A percentile compares a stretch with the other conserved stretches of the same genome.
Conservation (phyloP, 2,888 invertebrate genomes). For the Agrochola circellaris region DNA sequence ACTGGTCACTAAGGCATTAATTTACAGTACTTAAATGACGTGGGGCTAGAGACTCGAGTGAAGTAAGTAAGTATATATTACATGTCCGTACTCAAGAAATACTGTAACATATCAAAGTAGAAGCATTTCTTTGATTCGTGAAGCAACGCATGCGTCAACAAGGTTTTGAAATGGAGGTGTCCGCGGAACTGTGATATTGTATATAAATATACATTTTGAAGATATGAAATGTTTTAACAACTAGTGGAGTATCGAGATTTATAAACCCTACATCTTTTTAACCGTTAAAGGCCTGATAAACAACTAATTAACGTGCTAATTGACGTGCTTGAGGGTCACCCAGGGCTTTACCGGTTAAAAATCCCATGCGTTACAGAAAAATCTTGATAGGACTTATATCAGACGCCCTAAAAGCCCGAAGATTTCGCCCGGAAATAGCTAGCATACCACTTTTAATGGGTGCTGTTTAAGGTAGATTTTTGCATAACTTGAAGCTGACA, state of each 20-base stretch:
- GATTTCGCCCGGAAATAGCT: too few relatives aligned
- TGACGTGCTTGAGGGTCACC: too few relatives aligned
- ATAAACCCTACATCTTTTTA: not conserved
- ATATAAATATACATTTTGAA: conserved; percentile 8
- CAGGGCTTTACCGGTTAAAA: too few relatives aligned
- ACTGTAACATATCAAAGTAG: not conserved
- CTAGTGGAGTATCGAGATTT: not conserved
- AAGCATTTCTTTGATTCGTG: conserved; percentile 18
- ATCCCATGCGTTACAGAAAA: not conserved
- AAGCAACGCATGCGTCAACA: conserved; percentile 54
- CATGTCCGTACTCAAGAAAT: conserved; percentile 11
- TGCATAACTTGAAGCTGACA: too few relatives aligned
- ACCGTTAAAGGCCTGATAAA: too few relatives aligned
- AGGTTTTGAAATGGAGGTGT: conserved; percentile 62
- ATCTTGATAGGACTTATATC: too few relatives aligned
- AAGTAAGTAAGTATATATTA: not conserved
- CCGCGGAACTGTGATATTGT: not conserved
- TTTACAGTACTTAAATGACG: not conserved
- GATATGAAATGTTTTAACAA: conserved; percentile 5
- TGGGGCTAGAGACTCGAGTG: conserved; percentile 5
- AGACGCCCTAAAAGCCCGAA: not conserved
- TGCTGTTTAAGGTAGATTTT: not conserved
- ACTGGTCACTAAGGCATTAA: not conserved
- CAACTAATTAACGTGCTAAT: too few relatives aligned
- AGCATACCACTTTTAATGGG: not conserved